These are phyloP conservation scores for Drosophila quasianomalipes DNA, from an alignment of 2,888 invertebrate genomes.

Conservation along the genomic window DNA sequence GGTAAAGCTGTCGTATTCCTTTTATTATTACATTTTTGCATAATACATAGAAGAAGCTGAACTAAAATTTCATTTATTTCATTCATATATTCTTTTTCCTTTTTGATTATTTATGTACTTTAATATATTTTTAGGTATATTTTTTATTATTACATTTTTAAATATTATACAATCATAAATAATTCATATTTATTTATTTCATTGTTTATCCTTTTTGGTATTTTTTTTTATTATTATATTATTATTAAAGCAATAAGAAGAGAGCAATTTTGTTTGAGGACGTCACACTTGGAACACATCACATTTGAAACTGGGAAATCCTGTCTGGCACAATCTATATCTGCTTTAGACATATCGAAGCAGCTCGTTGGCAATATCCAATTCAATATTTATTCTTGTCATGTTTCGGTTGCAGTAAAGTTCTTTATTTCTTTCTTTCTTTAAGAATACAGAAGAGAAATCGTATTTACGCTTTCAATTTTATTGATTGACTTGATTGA, in stretches of 20 bases:
- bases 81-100: neutral
- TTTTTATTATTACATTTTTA: neutral
- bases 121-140: neutral
- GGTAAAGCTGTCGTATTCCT: neutral
- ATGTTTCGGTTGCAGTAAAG: neutral
- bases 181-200: neutral
- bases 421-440: neutral
- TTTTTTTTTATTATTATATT: neutral
- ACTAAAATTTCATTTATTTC: neutral
- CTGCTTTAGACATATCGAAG: neutral
- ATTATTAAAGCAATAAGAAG: neutral
- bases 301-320: neutral
- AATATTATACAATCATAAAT: neutral
- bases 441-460: neutral
- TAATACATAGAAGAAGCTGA: neutral
- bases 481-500: neutral
- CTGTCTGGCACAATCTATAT: neutral
- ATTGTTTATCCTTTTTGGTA: neutral
- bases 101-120: neutral
- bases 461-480: neutral
- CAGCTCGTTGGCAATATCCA: neutral
- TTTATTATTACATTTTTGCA: neutral
- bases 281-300: neutral
- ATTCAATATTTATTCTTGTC: neutral
- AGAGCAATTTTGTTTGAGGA: neutral